These are phyloP conservation scores for Gracilinanus agilis DNA, from an alignment of 2,113 vertebrate genomes.

Conservation along the genomic window DNA sequence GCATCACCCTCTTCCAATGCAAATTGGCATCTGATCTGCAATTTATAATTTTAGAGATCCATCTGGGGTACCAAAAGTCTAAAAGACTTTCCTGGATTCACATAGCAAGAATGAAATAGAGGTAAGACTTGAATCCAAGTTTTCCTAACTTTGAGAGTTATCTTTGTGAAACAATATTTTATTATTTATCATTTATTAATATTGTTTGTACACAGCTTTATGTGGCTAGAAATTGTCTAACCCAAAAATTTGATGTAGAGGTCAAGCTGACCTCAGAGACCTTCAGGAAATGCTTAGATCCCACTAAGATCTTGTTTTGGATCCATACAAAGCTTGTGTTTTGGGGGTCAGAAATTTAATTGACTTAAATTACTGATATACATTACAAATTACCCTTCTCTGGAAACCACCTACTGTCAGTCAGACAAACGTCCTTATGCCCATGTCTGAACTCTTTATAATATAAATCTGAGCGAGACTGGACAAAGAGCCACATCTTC, in stretches of 20 bases:
- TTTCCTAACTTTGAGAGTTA: background rate
- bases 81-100: background rate
- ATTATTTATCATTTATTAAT: background rate
- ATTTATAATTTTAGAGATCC: background rate
- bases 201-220: background rate
- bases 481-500: background rate
- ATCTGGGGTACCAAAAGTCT: background rate
- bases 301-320: background rate
- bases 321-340: background rate
- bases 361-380: background rate
- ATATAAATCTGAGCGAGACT: background rate
- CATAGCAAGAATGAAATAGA: background rate
- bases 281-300: background rate
- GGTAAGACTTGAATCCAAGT: background rate
- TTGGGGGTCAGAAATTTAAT: background rate
- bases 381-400: background rate
- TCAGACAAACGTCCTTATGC: background rate
- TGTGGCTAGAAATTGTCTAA: background rate
- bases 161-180: background rate
- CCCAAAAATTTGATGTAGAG: background rate
- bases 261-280: background rate
- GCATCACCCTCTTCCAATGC: background rate
- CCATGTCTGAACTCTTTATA: background rate
- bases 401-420: background rate
- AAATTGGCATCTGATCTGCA: background rate